Evolutionary conservation across 2,888 invertebrate species (phyloP).

Genomic region (Malacosoma neustria): DNA sequence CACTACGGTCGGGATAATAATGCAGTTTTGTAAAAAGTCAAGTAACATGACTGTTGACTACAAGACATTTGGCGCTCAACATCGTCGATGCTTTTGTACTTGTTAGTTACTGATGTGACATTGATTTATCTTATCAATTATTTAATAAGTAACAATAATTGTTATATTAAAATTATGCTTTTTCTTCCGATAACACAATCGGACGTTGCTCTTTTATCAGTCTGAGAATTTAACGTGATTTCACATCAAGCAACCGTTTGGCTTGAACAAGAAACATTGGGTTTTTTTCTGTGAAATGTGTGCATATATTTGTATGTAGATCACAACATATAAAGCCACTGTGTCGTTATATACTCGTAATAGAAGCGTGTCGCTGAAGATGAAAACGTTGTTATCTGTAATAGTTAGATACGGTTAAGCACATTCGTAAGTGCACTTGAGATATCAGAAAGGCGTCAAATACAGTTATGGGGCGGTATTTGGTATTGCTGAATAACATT

Average conservation of each 20-base stretch:
- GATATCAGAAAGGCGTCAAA: too few relatives aligned
- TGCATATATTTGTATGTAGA: not conserved
- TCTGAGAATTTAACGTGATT: constrained; percentile 24
- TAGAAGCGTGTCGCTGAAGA: not conserved
- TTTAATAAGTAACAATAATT: not conserved
- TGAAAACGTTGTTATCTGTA: not conserved
- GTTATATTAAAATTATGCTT: not conserved
- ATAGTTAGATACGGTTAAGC: not conserved
- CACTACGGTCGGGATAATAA: too few relatives aligned
- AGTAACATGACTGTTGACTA: too few relatives aligned
- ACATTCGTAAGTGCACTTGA: not conserved
- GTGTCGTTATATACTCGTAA: not conserved
- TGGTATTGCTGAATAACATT: too few relatives aligned
- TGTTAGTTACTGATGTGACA: not conserved
- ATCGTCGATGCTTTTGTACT: not conserved
- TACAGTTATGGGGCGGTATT: too few relatives aligned
- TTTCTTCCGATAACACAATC: constrained; percentile 16
- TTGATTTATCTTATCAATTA: not conserved
- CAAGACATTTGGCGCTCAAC: too few relatives aligned
- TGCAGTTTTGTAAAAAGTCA: too few relatives aligned
- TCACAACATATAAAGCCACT: too few relatives aligned
- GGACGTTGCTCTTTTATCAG: constrained; percentile 24
- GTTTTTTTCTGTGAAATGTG: not conserved
- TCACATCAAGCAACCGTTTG: constrained; percentile 1
- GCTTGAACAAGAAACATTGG: not conserved